Conservation (phyloP, 2,113 vertebrate species). For the Oryzias javanicus region DNA sequence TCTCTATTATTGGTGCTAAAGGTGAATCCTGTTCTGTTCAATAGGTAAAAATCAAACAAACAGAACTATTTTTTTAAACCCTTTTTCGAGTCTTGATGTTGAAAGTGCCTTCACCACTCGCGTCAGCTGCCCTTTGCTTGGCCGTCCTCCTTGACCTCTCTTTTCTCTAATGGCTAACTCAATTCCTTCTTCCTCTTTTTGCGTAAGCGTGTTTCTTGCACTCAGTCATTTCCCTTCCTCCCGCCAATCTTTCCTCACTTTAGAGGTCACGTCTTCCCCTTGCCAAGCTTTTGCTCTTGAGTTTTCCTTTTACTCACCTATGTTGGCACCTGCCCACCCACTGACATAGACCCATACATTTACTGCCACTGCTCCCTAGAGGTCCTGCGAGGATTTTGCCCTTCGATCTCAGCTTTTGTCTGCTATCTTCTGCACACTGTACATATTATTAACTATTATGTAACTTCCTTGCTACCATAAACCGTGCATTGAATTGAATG, state of each 20-base stretch:
- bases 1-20: background rate
- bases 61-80: slow-evolving; percentile 20
- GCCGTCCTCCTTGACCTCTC: slow-evolving; percentile 31
- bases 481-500: slow-evolving; percentile 19
- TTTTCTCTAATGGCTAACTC: slow-evolving; percentile 43
- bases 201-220: background rate
- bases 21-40: slow-evolving; percentile 1
- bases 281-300: slow-evolving; percentile 63
- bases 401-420: slow-evolving; percentile 43
- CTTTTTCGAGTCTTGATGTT: slow-evolving; percentile 27
- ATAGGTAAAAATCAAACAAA: slow-evolving; percentile 6
- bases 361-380: slow-evolving; percentile 8
- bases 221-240: slow-evolving; percentile 32
- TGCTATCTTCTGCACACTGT: slow-evolving; percentile 12
- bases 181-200: slow-evolving; percentile 30
- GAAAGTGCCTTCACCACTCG: slow-evolving; percentile 36
- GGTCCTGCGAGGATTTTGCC: slow-evolving; percentile 46
- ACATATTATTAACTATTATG: slow-evolving; percentile 21
- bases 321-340: slow-evolving; percentile 29
- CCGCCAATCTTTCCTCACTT: slow-evolving; percentile 48
- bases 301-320: slow-evolving; percentile 63
- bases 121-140: slow-evolving; percentile 33
- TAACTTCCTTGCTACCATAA: slow-evolving; percentile 16
- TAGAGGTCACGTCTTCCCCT: slow-evolving; percentile 56
- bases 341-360: slow-evolving; percentile 16